Conservation (phyloP, 2,888 invertebrate species). For the Platycheirus albimanus region DNA sequence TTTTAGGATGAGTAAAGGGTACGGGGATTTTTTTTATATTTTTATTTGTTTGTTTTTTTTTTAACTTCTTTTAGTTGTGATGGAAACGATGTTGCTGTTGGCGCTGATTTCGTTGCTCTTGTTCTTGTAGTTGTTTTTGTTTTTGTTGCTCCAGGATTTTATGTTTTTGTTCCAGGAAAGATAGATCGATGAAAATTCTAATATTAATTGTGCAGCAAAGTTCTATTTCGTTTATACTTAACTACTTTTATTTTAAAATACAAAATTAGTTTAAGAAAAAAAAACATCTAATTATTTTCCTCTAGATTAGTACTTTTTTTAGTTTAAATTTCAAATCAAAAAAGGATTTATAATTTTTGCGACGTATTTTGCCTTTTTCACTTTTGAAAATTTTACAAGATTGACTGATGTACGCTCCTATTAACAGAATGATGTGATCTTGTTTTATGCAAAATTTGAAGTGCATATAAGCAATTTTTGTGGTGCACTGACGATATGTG, state of each 20-base stretch:
- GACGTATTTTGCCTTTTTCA: neutral
- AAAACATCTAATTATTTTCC: slow-evolving; percentile 50
- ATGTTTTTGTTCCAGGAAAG: slow-evolving; percentile 90
- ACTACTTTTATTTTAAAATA: slow-evolving; percentile 65
- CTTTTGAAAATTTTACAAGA: slow-evolving; percentile 35
- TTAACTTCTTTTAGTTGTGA: slow-evolving; percentile 77
- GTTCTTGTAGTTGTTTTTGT: slow-evolving; percentile 82
- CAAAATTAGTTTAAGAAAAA: slow-evolving; percentile 35
- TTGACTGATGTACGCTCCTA: slow-evolving; percentile 19
- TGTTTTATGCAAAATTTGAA: slow-evolving; percentile 44
- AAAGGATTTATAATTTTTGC: slow-evolving; percentile 2
- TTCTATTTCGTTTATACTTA: slow-evolving; percentile 78
- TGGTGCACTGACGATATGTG: slow-evolving; percentile 38
- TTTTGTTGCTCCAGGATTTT: slow-evolving; percentile 86
- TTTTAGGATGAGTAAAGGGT: slow-evolving; percentile 24
- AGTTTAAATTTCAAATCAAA: slow-evolving; percentile 4
- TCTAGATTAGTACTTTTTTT: slow-evolving; percentile 60
- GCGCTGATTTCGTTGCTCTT: slow-evolving; percentile 80
- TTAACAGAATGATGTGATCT: slow-evolving; percentile 4
- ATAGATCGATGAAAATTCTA: slow-evolving; percentile 92
- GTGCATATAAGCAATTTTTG: slow-evolving; percentile 41
- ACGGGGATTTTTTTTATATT: slow-evolving; percentile 26
- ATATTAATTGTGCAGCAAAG: slow-evolving; percentile 83
- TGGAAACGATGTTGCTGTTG: slow-evolving; percentile 82
- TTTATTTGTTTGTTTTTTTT: slow-evolving; percentile 55